A percentile compares a stretch with the other conserved stretches of the same genome.
Conservation (phyloP, 2,113 vertebrate genomes). For the Upupa epops region DNA sequence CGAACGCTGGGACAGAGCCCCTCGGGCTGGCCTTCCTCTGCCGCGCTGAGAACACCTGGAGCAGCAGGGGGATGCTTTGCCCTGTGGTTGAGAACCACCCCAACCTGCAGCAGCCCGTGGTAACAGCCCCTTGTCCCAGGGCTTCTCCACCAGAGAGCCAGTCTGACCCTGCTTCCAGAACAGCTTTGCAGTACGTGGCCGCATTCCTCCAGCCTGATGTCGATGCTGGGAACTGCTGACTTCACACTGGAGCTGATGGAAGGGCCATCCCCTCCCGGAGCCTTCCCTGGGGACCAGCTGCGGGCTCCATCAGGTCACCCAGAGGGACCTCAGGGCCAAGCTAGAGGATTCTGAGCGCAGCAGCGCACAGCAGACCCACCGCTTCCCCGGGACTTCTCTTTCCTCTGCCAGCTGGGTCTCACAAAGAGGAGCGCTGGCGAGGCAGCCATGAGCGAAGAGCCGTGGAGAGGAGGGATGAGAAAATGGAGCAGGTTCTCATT, state of each 20-base stretch:
- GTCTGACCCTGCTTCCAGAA: not conserved
- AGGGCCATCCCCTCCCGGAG: not conserved
- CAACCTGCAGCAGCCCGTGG: fast-evolving
- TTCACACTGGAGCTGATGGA: not conserved
- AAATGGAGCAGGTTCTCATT: constrained; percentile 52
- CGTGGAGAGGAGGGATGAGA: not conserved
- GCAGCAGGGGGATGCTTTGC: not conserved
- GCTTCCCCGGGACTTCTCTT: not conserved
- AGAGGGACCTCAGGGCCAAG: constrained; percentile 1
- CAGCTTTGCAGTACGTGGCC: not conserved
- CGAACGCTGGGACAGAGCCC: not conserved
- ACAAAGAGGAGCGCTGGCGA: not conserved
- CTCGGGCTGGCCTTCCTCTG: not conserved
- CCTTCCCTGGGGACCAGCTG: not conserved
- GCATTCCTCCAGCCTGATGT: not conserved
- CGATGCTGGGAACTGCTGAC: not conserved
- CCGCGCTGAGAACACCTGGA: not conserved
- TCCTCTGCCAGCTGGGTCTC: not conserved
- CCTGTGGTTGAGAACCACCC: not conserved
- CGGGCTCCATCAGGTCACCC: not conserved
- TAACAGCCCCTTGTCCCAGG: not conserved
- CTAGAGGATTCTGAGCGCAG: constrained; percentile 23
- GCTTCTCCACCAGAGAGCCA: not conserved
- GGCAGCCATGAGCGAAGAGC: not conserved
- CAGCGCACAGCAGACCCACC: not conserved